Conservation (phyloP, 2,797 vertebrate species). For the Catamblyrhynchus diadema region DNA sequence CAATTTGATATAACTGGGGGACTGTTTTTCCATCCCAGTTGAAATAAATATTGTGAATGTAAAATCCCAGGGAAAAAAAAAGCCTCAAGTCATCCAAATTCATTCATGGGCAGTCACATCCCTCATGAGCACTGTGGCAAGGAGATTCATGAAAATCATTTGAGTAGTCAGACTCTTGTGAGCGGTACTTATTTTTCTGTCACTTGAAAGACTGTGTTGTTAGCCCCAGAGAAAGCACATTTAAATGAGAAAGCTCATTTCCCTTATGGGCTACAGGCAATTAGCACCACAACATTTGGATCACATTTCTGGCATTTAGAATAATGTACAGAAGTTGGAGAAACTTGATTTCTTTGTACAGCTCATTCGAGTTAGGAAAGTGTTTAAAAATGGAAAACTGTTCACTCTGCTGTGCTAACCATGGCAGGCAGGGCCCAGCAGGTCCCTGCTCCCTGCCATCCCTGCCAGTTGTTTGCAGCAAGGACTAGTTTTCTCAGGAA, state of each 20-base stretch:
- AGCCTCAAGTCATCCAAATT: background rate
- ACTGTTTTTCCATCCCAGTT: background rate
- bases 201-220: background rate
- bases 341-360: background rate
- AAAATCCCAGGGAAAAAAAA: background rate
- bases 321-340: background rate
- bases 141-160: background rate
- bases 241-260: constrained; percentile 41
- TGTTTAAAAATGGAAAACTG: background rate
- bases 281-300: constrained; percentile 27
- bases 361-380: background rate
- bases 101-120: background rate
- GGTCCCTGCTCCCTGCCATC: background rate
- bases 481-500: background rate
- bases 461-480: background rate
- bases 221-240: background rate
- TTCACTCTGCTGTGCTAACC: background rate
- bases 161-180: background rate
- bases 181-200: background rate
- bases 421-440: accelerated
- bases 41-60: constrained; percentile 16
- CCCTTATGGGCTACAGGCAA: constrained; percentile 3
- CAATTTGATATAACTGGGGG: background rate
- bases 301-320: constrained; percentile 31
- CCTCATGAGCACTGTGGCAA: background rate